Conservation (phyloP, 1,140 invertebrate species). For the Diorhabda carinulata region DNA sequence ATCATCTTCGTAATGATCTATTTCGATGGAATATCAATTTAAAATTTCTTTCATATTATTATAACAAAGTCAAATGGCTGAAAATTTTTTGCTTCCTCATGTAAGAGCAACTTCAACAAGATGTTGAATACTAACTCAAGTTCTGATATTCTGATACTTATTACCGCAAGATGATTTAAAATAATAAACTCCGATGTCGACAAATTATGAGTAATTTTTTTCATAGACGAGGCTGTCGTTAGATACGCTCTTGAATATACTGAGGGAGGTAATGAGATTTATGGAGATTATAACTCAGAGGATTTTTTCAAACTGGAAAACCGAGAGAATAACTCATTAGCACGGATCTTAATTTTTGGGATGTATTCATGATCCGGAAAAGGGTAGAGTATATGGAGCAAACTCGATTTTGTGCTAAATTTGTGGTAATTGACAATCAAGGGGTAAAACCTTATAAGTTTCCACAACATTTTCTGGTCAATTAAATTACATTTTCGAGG, state of each 20-base stretch:
- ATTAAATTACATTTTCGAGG: background rate
- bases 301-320: background rate
- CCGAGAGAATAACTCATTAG: background rate
- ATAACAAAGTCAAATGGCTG: too few relatives aligned
- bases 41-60: too few relatives aligned
- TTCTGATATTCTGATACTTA: too few relatives aligned
- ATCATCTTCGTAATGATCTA: too few relatives aligned
- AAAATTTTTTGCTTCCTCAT: too few relatives aligned
- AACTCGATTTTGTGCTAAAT: background rate
- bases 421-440: slow-evolving; percentile 1
- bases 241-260: background rate
- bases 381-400: background rate
- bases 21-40: too few relatives aligned
- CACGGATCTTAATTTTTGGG: background rate
- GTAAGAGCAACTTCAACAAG: too few relatives aligned
- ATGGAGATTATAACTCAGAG: background rate
- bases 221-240: background rate
- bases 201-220: background rate
- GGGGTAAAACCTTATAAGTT: background rate
- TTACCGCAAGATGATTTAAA: background rate
- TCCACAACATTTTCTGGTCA: background rate
- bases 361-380: background rate
- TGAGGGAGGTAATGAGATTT: background rate
- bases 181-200: background rate
- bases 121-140: too few relatives aligned